Percentiles rank a stretch among this genome's conserved stretches.
phyloP scores from a whole-genome alignment of 2,888 invertebrate species.

The Anaspis maculata region DNA sequence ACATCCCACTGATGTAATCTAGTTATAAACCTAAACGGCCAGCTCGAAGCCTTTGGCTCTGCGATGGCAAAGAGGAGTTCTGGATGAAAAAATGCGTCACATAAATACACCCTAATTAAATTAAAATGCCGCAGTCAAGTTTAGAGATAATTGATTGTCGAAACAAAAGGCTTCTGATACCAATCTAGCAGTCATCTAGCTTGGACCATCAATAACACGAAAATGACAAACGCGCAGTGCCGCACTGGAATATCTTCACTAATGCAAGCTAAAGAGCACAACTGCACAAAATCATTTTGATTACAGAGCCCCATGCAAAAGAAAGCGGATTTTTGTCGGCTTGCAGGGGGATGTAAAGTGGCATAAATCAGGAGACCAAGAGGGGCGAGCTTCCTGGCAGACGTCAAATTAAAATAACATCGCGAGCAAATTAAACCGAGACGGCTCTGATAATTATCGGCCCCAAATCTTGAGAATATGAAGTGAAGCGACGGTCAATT shows the following conservation, averaged over 20 bases:
- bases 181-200: constrained; percentile 25
- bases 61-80: too few species aligned
- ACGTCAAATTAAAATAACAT: too few species aligned
- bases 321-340: not conserved
- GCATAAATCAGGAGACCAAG: too few species aligned
- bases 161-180: constrained; percentile 41
- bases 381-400: too few species aligned
- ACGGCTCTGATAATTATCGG: constrained; percentile 28
- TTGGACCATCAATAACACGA: constrained; percentile 36
- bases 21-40: constrained; percentile 28
- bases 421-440: too few species aligned
- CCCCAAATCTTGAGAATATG: constrained; percentile 26
- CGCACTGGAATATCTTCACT: constrained; percentile 3
- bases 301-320: not conserved
- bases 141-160: constrained; percentile 41
- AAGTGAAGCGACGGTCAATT: constrained; percentile 37
- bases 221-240: constrained; percentile 35
- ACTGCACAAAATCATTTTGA: not conserved
- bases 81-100: constrained; percentile 30
- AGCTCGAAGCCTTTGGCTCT: too few species aligned
- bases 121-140: constrained; percentile 40
- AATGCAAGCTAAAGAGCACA: not conserved
- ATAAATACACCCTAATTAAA: constrained; percentile 39
- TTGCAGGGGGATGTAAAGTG: too few species aligned
- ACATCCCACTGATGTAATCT: constrained; percentile 28